Evolutionary conservation across 2,113 vertebrate species (phyloP), one percentile per base, ranked within the genome.

Genomic region (Dermatemys mawii): DNA sequence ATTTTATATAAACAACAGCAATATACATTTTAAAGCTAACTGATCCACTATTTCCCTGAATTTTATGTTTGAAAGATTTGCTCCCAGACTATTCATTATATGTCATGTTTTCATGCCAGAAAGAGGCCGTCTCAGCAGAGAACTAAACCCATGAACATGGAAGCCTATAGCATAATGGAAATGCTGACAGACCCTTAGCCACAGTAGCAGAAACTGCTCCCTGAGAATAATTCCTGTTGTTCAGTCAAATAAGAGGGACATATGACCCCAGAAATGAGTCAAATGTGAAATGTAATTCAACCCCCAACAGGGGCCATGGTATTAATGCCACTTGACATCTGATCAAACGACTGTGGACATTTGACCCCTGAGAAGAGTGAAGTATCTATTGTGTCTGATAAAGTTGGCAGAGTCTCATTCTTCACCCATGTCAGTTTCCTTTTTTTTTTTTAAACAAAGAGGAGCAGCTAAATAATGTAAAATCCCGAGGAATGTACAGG

Each of bases 281-380:
- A 98, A 97, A 98, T 96, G 97, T 97, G 96, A 98, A 98, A 98
- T 98, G 98, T 98, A 98, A 99, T 98, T 98, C 98, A 98, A 98
- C 97, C 97, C 98, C 94, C 96, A 97, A 91, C 98, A 98, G 98
- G 97, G 97, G 96, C 97, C 94, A 84, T 97, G 97, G 97, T 98
- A 97, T 97, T 99, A 98, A 99, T 98, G 97, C 96, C 96, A 95
- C 90, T 95, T 98, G 98, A 98, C 98, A 98, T 97, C 88, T 96
- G 98, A 99, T 98, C 98, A 98, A 98, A 98, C 97, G 97, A 92
- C 90, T 12, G 29, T 81, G 94, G 98, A 98, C 98, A 97, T 94
- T 78, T 98, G 98, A 99, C 98, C 98, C 98, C 87, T 10, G 63
- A 97, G 98, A 98, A 97, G 98, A 98, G 97, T 98, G 98, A 98